A percentile compares a stretch with the other conserved stretches of the same genome.
These are phyloP conservation scores for Drosophila ironensis DNA, from an alignment of 1,140 invertebrate genomes.

Conservation along the genomic window DNA sequence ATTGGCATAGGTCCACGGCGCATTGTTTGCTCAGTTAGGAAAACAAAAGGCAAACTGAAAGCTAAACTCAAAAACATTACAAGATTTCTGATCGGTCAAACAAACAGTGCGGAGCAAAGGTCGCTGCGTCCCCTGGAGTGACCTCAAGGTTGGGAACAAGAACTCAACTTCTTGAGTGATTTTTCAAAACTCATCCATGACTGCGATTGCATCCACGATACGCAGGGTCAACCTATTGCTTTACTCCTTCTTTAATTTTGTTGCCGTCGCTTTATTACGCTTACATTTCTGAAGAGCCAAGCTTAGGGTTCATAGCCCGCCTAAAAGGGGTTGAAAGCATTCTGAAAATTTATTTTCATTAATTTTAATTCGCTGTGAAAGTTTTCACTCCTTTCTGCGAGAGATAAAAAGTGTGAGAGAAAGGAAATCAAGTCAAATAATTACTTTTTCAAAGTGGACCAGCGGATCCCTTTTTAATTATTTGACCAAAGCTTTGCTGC, in stretches of 20 bases:
- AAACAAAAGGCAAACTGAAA: background rate
- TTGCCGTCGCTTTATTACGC: constrained; percentile 67
- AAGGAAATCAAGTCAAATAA: constrained; percentile 52
- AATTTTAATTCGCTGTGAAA: constrained; percentile 77
- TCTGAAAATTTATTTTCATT: constrained; percentile 79
- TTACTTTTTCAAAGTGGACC: constrained; percentile 73
- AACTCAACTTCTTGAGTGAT: constrained; percentile 76
- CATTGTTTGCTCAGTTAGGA: constrained; percentile 11
- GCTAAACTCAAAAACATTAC: constrained; percentile 29
- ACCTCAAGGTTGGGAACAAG: constrained; percentile 74
- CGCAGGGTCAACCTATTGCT: no score
- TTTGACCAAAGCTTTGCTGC: constrained; percentile 63
- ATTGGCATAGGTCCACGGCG: constrained; percentile 30
- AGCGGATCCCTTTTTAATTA: constrained; percentile 72
- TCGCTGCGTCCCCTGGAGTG: constrained; percentile 17
- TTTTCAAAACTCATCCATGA: no score
- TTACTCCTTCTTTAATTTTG: constrained; percentile 7
- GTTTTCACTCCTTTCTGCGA: constrained; percentile 39
- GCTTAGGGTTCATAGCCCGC: constrained; percentile 19
- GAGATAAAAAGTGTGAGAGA: background rate
- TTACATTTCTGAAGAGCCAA: constrained; percentile 71
- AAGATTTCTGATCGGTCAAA: constrained; percentile 47
- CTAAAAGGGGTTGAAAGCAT: constrained; percentile 70
- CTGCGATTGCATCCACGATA: no score
- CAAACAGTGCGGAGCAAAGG: constrained; percentile 32